Evolutionary conservation across 2,113 vertebrate genomes (phyloP).

Genomic region (Ctenodactylus gundi): DNA sequence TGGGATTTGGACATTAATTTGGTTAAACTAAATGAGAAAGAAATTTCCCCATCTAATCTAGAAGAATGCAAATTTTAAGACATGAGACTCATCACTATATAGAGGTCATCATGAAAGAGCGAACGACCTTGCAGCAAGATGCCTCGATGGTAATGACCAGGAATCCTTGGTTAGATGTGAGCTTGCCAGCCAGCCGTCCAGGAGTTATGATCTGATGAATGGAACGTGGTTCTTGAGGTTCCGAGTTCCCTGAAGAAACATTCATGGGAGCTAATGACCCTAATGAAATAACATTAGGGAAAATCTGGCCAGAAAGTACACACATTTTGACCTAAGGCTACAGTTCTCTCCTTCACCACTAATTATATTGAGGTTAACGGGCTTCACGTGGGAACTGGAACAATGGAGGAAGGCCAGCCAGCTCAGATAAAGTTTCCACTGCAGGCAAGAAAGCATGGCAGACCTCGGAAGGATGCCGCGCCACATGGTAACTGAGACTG

Average conservation of each 20-base stretch:
- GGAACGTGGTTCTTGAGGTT: background rate
- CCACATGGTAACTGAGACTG: background rate
- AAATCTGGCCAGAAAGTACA: constrained; percentile 5
- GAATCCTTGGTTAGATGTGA: background rate
- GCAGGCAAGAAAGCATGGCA: background rate
- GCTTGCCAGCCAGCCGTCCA: background rate
- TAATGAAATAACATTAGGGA: constrained; percentile 22
- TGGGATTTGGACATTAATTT: background rate
- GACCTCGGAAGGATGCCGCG: background rate
- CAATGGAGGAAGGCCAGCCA: background rate
- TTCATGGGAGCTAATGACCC: background rate
- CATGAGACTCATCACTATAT: background rate
- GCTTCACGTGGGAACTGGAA: background rate
- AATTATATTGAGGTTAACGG: constrained; percentile 52
- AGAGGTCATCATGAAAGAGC: background rate
- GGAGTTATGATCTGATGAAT: background rate
- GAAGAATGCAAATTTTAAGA: constrained; percentile 13
- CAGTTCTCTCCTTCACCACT: constrained; percentile 40
- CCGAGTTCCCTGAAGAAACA: constrained; percentile 28
- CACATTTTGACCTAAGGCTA: constrained; percentile 35
- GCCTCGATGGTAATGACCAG: background rate
- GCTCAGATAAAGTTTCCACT: background rate
- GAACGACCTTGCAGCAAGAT: background rate
- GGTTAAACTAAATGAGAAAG: background rate
- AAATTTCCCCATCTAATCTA: constrained; percentile 8